Evolutionary conservation across 2,113 vertebrate genomes (phyloP).

Genomic region (Pollachius pollachius): DNA sequence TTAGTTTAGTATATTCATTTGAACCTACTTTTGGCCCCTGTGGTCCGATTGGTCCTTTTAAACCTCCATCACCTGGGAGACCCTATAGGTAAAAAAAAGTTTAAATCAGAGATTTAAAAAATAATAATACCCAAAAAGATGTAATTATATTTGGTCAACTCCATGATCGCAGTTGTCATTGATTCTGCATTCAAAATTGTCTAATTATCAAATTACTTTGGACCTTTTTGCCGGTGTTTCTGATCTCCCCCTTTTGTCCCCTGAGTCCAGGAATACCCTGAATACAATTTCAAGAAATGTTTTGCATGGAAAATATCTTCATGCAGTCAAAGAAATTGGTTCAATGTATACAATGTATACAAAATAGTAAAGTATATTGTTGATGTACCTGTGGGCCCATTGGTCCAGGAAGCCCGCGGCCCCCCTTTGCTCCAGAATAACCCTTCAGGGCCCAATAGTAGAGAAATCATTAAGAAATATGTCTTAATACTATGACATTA

Average conservation of each 20-base stretch:
- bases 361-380: neutral
- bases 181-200: too few species aligned
- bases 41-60: constrained; percentile 54
- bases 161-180: neutral
- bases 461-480: neutral
- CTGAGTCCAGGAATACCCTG: constrained; percentile 67
- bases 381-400: constrained; percentile 61
- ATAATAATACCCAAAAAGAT: neutral
- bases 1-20: neutral
- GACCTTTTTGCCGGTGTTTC: constrained; percentile 60
- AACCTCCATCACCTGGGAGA: constrained; percentile 52
- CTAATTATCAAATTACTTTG: neutral
- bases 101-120: too few species aligned
- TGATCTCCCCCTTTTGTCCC: constrained; percentile 53
- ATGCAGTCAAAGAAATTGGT: neutral
- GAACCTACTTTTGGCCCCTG: constrained; percentile 64
- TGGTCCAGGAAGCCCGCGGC: constrained; percentile 55
- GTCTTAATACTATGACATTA: neutral
- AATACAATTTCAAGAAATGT: neutral
- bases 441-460: constrained; percentile 41
- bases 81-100: constrained; percentile 50
- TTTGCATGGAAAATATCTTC: neutral
- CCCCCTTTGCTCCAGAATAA: constrained; percentile 52
- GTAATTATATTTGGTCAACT: neutral
- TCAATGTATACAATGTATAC: neutral